A percentile compares a stretch with the other conserved stretches of the same genome.
Conservation (phyloP, 2,113 vertebrate genomes). For the Emydocephalus ijimae region DNA sequence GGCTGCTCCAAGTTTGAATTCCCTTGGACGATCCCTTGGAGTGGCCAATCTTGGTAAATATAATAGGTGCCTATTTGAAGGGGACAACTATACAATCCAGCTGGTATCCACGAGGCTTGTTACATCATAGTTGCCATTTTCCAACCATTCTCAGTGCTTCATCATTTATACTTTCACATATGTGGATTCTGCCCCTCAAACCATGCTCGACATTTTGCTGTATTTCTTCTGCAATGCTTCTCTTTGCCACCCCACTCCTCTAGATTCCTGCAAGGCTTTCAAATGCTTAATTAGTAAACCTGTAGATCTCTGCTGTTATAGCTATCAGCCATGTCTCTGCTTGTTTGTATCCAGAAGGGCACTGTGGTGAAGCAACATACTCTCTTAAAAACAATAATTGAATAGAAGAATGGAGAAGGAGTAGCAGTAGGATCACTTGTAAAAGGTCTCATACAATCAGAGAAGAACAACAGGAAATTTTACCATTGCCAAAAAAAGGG, state of each 20-base stretch:
- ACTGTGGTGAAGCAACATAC: not conserved
- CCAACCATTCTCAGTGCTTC: constrained; percentile 60
- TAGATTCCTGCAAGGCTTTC: constrained; percentile 48
- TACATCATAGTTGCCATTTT: constrained; percentile 40
- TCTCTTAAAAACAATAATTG: not conserved
- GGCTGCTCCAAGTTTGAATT: constrained; percentile 60
- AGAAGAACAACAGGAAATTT: not conserved
- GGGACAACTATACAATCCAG: constrained; percentile 67
- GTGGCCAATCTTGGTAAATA: constrained; percentile 74
- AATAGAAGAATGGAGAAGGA: not conserved
- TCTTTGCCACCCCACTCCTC: constrained; percentile 30
- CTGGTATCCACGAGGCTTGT: constrained; percentile 26
- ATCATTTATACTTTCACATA: constrained; percentile 59
- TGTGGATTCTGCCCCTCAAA: constrained; percentile 38
- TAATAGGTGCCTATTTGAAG: constrained; percentile 68
- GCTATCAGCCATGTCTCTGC: not conserved
- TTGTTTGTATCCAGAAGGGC: not conserved
- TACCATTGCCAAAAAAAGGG: not conserved
- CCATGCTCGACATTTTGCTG: constrained; percentile 55
- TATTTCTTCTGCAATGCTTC: constrained; percentile 65
- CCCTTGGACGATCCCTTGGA: constrained; percentile 51
- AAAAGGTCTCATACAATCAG: not conserved
- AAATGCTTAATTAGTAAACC: not conserved
- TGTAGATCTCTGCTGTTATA: not conserved
- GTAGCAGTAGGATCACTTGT: not conserved